phyloP scores from a whole-genome alignment of 37 sponge, comb jelly and placozoan species.

The Amphimedon queenslandica region DNA sequence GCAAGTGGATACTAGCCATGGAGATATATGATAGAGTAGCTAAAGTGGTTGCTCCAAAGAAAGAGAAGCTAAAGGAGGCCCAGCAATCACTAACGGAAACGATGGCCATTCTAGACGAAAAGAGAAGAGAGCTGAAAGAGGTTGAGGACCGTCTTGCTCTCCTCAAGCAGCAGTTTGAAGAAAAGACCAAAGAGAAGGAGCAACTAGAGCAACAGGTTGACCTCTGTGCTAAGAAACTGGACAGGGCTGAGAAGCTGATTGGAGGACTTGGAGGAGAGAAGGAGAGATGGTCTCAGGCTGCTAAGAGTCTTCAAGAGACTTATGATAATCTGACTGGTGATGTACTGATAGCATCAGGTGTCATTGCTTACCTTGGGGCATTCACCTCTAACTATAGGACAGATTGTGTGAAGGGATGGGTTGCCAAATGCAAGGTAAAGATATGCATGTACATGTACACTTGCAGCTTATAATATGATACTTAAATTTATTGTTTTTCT shows the following conservation, averaged over 20 bases:
- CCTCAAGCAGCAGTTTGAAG: conserved; percentile 80
- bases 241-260: conserved; percentile 96
- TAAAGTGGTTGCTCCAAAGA: conserved; percentile 99
- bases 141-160: conserved; percentile 90
- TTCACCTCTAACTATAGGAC: conserved; percentile 85
- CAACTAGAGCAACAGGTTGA: conserved; percentile 90
- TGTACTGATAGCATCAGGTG: conserved; percentile 93
- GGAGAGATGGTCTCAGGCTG: conserved; percentile 91
- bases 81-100: conserved; percentile 79
- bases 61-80: conserved; percentile 82
- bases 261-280: conserved; percentile 99
- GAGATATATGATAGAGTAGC: conserved; percentile 99
- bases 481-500: not conserved
- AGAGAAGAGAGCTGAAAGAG: conserved; percentile 93
- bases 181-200: conserved; percentile 91
- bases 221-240: conserved; percentile 94
- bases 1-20: conserved; percentile 93
- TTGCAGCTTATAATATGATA: not conserved
- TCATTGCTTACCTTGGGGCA: conserved; percentile 96
- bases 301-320: conserved; percentile 70
- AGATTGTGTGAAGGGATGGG: conserved; percentile 74
- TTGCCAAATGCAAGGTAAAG: conserved; percentile 68
- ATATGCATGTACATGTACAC: not conserved
- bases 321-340: conserved; percentile 97
- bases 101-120: conserved; percentile 80